Evolutionary conservation across 2,113 vertebrate species (phyloP).

Genomic region (Scophthalmus maximus): DNA sequence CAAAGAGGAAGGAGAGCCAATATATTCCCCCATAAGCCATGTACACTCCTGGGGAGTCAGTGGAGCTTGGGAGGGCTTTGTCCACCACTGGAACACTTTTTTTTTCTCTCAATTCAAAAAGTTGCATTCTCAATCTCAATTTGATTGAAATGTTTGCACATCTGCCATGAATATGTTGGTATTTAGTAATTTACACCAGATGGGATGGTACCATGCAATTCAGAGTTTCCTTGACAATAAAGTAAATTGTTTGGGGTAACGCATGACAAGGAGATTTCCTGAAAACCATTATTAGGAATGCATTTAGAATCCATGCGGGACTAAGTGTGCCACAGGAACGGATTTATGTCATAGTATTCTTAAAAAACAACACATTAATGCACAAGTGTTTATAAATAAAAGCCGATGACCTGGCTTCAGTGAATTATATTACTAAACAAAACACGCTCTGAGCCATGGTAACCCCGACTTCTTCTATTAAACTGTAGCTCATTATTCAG

Average conservation of each 20-base stretch:
- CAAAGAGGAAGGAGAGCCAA: conserved; percentile 55
- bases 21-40: conserved; percentile 59
- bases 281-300: conserved; percentile 39
- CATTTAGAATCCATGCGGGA: conserved; percentile 9
- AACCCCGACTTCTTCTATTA: conserved; percentile 28
- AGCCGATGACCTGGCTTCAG: conserved; percentile 17
- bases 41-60: conserved; percentile 51
- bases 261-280: conserved; percentile 48
- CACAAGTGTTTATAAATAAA: conserved; percentile 11
- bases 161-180: conserved; percentile 64
- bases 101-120: conserved; percentile 32
- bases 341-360: conserved; percentile 1
- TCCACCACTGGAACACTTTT: conserved; percentile 35
- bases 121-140: conserved; percentile 58
- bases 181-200: conserved; percentile 66
- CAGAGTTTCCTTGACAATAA: conserved; percentile 61
- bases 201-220: conserved; percentile 60
- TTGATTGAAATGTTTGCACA: conserved; percentile 62
- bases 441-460: not conserved
- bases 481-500: conserved; percentile 52
- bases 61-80: conserved; percentile 53
- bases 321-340: not conserved
- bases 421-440: conserved; percentile 14
- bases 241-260: conserved; percentile 58
- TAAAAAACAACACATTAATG: not conserved